Evolutionary conservation across 2,888 invertebrate genomes (phyloP), one percentile per base, ranked within the genome.

Genomic region (Thyatira batis): DNA sequence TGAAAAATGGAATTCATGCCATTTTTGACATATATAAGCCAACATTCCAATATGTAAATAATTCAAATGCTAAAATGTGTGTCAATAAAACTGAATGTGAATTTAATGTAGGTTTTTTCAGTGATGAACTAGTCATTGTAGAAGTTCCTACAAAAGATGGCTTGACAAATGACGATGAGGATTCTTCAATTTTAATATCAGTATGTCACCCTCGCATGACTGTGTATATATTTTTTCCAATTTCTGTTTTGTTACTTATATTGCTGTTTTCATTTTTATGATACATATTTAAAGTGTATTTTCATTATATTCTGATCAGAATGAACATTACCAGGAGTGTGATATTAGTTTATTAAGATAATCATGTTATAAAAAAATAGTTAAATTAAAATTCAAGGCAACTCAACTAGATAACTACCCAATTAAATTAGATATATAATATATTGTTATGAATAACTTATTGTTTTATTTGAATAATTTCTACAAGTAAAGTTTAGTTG

Each of bases 21-120:
- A 93, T 96, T 60, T 97, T 97, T 79, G 96, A 97, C 86, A 96
- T 97, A 74, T 95, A 95, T 73, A 97, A 97, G 73, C 96, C 97
- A 11, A 96, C 96, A 63, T 96, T 96, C 86, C 95, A 95, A 74
- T 96, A 95, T 80, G 93, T 95, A 39, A 95, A 95, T 78, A 93
- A 94, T 67, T 92, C 94, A 1, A 90, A 93, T 64, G 93, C 94
- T 3, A 94, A 94, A 71, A 93, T 93, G 49, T 97, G 97, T 83
- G 84, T 96, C 8, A 97, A 97, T 85, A 92, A 93, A 73, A 96
- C 96, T 0, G 93, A 95, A 73, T 97, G 97, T 83, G 93, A 93
- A 46, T 97, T 97, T 82, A 89, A 94, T 25, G 92, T 97, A 51
- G 87, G 92, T 11, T 94, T 97, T 73, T 92, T 95, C 61, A 95